Evolutionary conservation across 2,888 invertebrate genomes (phyloP).

Genomic region (Drosophila aldrichi): DNA sequence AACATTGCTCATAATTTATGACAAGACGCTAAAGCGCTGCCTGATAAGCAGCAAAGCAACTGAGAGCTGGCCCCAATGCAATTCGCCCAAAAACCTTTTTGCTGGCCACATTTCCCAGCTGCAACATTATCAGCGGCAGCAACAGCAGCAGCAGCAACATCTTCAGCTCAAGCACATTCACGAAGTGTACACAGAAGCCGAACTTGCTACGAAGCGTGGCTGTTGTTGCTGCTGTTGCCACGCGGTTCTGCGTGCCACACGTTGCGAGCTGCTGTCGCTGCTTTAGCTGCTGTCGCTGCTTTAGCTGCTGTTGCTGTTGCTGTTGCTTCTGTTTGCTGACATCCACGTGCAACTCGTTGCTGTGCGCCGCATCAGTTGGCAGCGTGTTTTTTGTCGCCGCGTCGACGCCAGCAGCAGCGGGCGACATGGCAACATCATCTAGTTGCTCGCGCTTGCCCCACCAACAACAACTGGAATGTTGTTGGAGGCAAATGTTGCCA

Average conservation of each 20-base stretch:
- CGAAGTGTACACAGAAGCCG: conserved; percentile 62
- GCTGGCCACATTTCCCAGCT: conserved; percentile 49
- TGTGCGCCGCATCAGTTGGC: conserved; percentile 79
- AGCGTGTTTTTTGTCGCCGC: conserved; percentile 78
- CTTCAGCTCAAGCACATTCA: conserved; percentile 45
- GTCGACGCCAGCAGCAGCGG: conserved; percentile 76
- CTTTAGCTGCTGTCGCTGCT: too few species aligned
- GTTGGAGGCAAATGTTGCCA: conserved; percentile 51
- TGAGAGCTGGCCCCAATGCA: conserved; percentile 21
- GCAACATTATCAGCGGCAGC: conserved; percentile 41
- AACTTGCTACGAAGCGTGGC: conserved; percentile 51
- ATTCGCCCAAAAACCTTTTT: conserved; percentile 27
- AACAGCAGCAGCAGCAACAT: conserved; percentile 44
- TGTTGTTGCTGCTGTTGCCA: conserved; percentile 46
- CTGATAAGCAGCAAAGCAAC: conserved; percentile 61
- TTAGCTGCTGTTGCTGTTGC: conserved; percentile 16
- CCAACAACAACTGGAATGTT: conserved; percentile 30
- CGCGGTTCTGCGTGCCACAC: conserved; percentile 65
- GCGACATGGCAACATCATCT: conserved; percentile 55
- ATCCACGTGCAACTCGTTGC: conserved; percentile 63
- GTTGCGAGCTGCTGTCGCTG: conserved; percentile 47
- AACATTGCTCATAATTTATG: conserved; percentile 68
- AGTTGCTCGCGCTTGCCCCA: conserved; percentile 1
- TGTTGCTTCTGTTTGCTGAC: conserved; percentile 30
- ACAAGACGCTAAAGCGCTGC: conserved; percentile 62